Base-by-base conservation (phyloP, 2,888 invertebrate species). In the Chesias legatella region DNA sequence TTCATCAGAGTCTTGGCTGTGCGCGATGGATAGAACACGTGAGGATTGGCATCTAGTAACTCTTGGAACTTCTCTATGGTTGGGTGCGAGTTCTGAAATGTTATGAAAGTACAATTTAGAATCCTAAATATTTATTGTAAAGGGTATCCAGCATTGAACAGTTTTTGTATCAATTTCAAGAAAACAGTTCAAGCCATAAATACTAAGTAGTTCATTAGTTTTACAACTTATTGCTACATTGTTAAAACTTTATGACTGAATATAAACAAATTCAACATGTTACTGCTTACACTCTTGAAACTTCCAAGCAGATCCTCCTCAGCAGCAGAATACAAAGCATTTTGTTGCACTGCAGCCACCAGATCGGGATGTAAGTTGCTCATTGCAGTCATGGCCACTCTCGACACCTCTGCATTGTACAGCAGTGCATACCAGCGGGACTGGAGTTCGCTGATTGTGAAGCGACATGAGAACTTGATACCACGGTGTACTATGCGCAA, bases 381-480 rank as follows among this genome's bases (percentile, higher is more conserved):
- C 94, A 98, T 98, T 0, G 98, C 97, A 29, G 95, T 93, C 1
- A 97, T 93, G 1, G 98, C 97, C 24, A 98, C 93, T 50, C 97
- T 90, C 2, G 98, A 98, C 31, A 99, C 93, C 29, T 95, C 92
- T n/a, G 96, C 95, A 79, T 99, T 98, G 75, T 98, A 99, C 10
- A 99, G 88, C 38, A 99, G 78, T 0, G 97, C 95, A 77, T 97
- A 98, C 99, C 99, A 99, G 33, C 99, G 91, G 38, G 97, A 95
- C 67, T 98, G 97, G 35, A 99, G 91, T 72, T 99, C 98, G 64
- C 95, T 94, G 11, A 97, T 86, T 0, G 97, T 96, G 74, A 98
- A 99, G 43, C 96, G 94, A 67, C 98, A 98, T 0, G 98, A 97
- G 83, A 99, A 99, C 69, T 97, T 98, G 0, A 97, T 94, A 3